Evolutionary conservation across 2,888 invertebrate species (phyloP).

Genomic region (Sturmia bella): DNA sequence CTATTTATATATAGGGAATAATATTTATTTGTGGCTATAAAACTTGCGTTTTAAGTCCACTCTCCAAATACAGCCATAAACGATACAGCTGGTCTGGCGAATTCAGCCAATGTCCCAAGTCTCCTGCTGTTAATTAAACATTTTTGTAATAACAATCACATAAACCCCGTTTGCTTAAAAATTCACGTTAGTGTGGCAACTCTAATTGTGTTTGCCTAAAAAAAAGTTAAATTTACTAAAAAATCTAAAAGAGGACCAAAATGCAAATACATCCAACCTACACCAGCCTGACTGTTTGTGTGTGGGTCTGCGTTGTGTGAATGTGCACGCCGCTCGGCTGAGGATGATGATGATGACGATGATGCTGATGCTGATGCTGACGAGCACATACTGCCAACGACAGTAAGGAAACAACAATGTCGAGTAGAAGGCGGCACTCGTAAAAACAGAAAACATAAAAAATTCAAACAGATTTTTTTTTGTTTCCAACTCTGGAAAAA

Average conservation of each 20-base stretch:
- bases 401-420: constrained; percentile 44
- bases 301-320: not conserved
- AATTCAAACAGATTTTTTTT: constrained; percentile 50
- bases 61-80: too few relatives aligned
- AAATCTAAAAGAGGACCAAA: constrained; percentile 69
- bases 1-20: too few relatives aligned
- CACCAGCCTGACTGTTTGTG: too few relatives aligned
- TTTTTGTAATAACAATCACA: too few relatives aligned
- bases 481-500: constrained; percentile 49
- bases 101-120: too few relatives aligned
- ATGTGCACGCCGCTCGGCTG: constrained; percentile 8
- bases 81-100: too few relatives aligned
- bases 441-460: constrained; percentile 64
- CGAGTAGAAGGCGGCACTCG: constrained; percentile 61
- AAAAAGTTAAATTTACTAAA: constrained; percentile 67
- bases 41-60: too few relatives aligned
- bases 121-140: too few relatives aligned
- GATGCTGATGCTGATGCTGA: constrained; percentile 43
- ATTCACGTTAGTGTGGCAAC: not conserved
- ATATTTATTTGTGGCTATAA: too few relatives aligned
- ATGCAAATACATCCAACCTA: constrained; percentile 25
- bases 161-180: too few relatives aligned
- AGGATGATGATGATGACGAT: constrained; percentile 42
- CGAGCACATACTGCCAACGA: constrained; percentile 36
- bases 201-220: constrained; percentile 23